Evolutionary conservation across 2,797 vertebrate species (phyloP).

Genomic region (Lithobates pipiens): DNA sequence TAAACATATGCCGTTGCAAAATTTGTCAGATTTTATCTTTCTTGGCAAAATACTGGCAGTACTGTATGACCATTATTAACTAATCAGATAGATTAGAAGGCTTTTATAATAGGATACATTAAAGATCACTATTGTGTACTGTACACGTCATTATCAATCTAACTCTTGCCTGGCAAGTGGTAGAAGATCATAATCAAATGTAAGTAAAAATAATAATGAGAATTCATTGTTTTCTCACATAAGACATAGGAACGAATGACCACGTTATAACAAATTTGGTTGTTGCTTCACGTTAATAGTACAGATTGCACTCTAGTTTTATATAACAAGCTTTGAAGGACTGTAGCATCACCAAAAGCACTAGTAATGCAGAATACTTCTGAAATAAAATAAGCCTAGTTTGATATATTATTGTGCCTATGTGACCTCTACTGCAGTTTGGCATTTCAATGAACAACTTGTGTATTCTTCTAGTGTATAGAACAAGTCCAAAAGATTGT

Average conservation of each 20-base stretch:
- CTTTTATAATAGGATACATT: not conserved
- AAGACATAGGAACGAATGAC: not conserved
- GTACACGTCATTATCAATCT: not conserved
- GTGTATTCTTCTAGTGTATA: not conserved
- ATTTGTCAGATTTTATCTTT: not conserved
- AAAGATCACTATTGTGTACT: conserved; percentile 12
- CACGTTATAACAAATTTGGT: not conserved
- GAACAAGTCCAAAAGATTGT: conserved; percentile 7
- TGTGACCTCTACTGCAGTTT: not conserved
- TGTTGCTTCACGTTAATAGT: not conserved
- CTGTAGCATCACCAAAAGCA: not conserved
- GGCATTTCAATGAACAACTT: conserved; percentile 16
- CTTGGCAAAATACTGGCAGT: conserved; percentile 4
- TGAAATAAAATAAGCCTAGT: conserved; percentile 26
- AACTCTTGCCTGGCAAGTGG: conserved; percentile 12
- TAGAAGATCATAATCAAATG: conserved; percentile 23
- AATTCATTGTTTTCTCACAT: conserved; percentile 10
- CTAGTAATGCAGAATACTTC: not conserved
- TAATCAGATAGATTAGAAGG: conserved; percentile 16
- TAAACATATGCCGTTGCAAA: not conserved
- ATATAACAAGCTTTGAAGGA: not conserved
- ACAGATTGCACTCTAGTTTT: not conserved
- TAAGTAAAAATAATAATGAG: conserved; percentile 13
- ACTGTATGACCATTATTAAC: conserved; percentile 12
- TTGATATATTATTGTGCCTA: conserved; percentile 17